phyloP scores from a whole-genome alignment of 2,113 vertebrate species.

The Onychostoma macrolepis region DNA sequence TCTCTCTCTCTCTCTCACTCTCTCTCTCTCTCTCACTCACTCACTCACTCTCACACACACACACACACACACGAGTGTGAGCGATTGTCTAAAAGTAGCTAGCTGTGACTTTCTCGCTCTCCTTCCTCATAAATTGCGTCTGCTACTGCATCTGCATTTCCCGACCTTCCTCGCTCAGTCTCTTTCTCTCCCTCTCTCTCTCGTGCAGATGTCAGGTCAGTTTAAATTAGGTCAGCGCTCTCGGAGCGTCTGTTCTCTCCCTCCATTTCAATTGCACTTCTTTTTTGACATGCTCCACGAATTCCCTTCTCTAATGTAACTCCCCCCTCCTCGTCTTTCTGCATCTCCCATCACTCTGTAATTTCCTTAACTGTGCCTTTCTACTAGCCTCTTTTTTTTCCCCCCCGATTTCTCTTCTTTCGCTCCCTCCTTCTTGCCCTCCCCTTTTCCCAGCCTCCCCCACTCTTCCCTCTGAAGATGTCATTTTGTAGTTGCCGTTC shows the following conservation, averaged over 20 bases:
- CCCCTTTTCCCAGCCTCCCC: constrained; percentile 26
- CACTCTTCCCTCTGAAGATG: constrained; percentile 68
- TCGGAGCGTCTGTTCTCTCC: background rate
- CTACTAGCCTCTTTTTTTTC: constrained; percentile 53
- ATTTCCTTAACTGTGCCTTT: constrained; percentile 50
- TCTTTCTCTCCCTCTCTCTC: constrained; percentile 52
- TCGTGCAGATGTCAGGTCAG: constrained; percentile 76
- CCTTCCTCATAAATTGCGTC: constrained; percentile 5
- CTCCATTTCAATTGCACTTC: constrained; percentile 41
- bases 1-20: background rate
- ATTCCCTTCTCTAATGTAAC: constrained; percentile 62
- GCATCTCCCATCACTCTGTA: constrained; percentile 56
- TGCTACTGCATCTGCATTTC: constrained; percentile 46
- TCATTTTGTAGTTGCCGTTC: constrained; percentile 78
- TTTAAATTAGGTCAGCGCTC: constrained; percentile 82
- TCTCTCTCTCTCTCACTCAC: background rate
- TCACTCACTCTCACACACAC: constrained; percentile 17
- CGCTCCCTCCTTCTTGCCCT: constrained; percentile 19
- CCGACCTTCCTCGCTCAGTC: constrained; percentile 36
- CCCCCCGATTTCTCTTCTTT: constrained; percentile 27
- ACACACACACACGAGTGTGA: constrained; percentile 3
- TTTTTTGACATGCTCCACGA: constrained; percentile 56
- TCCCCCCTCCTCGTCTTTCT: constrained; percentile 59
- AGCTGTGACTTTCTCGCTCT: constrained; percentile 12
- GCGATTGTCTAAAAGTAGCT: constrained; percentile 21